Conservation (phyloP, 2,797 vertebrate species). For the Buphagus erythrorhynchus region DNA sequence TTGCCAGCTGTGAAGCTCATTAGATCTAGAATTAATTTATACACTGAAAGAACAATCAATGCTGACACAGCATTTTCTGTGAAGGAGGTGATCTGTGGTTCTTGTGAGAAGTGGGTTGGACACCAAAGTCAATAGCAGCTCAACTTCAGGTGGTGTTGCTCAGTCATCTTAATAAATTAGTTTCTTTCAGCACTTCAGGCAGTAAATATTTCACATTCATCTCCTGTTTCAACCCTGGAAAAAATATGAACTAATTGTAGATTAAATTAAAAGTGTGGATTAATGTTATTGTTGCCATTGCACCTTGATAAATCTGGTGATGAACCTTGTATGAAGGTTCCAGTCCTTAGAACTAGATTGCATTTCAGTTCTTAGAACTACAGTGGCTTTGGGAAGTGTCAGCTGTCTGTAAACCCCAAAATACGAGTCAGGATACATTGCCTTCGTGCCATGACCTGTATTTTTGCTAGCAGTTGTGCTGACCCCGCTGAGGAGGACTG, state of each 20-base stretch:
- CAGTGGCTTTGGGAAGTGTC: not conserved
- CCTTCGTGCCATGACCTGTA: rapidly evolving
- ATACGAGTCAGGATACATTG: rapidly evolving
- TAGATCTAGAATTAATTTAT: not conserved
- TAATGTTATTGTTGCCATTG: rapidly evolving
- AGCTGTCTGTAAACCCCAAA: not conserved
- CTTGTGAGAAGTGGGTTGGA: not conserved
- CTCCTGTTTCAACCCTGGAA: not conserved
- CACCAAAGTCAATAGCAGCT: not conserved
- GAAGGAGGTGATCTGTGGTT: not conserved
- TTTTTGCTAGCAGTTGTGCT: not conserved
- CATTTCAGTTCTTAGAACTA: not conserved
- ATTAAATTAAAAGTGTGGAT: not conserved
- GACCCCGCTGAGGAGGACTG: not conserved
- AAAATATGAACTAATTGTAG: not conserved
- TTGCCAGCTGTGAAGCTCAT: not conserved
- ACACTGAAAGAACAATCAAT: not conserved
- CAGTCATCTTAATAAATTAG: not conserved
- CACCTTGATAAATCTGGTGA: not conserved
- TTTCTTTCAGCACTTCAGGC: not conserved
- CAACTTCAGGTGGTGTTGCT: rapidly evolving
- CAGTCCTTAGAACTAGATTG: not conserved
- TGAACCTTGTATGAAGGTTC: not conserved
- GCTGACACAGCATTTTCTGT: not conserved
- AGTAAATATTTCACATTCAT: not conserved